Conservation (phyloP, 2,113 vertebrate genomes). For the Cyphomyrus plagiostoma region DNA sequence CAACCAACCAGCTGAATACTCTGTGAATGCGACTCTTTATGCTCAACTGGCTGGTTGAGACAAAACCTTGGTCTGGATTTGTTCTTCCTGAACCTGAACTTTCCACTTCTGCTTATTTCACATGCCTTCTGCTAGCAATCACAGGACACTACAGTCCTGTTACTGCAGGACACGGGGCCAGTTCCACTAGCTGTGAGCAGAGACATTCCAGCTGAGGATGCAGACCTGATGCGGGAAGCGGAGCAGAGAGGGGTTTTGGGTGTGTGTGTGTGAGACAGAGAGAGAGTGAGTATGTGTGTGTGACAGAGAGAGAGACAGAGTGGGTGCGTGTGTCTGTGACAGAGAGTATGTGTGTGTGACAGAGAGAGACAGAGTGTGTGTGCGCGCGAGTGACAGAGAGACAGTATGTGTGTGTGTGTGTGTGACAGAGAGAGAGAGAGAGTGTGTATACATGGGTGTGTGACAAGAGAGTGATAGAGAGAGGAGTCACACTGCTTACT, state of each 20-base stretch:
- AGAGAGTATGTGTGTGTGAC: no score
- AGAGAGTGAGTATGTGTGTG: background rate
- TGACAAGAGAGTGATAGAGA: background rate
- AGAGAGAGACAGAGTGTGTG: background rate
- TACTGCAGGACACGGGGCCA: background rate
- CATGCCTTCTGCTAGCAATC: background rate
- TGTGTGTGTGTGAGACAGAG: background rate
- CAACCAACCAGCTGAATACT: background rate
- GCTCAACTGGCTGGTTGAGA: background rate
- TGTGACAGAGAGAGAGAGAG: background rate
- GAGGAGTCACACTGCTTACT: background rate
- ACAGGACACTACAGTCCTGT: background rate
- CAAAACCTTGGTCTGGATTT: background rate
- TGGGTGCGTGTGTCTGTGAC: no score
- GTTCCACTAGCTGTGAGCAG: background rate
- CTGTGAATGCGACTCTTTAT: background rate
- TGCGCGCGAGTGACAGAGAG: background rate
- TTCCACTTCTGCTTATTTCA: background rate
- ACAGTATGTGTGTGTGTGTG: background rate
- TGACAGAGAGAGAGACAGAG: no score
- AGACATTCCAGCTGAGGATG: background rate
- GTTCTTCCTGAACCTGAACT: background rate
- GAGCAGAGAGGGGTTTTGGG: background rate
- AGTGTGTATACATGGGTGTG: background rate
- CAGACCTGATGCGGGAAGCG: background rate